Evolutionary conservation across 2,113 vertebrate species (phyloP).

Genomic region (Nansenia antarctica): DNA sequence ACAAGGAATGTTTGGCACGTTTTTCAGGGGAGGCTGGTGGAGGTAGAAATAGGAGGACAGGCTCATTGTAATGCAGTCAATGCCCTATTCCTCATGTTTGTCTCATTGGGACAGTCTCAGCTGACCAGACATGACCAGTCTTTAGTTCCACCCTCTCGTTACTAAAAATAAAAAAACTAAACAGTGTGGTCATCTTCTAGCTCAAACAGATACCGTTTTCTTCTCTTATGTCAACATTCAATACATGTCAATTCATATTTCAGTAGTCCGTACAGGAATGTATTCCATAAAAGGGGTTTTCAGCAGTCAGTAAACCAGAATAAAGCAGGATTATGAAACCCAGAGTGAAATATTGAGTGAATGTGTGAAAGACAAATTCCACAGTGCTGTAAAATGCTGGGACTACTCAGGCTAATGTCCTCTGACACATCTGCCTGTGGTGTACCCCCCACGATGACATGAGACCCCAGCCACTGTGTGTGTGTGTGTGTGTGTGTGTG

Average conservation of each 20-base stretch:
- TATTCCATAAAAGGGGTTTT: conserved; percentile 24
- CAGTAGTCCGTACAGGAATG: conserved; percentile 26
- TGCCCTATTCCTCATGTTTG: not conserved
- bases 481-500: no score
- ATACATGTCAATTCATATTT: conserved; percentile 27
- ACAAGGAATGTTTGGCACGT: not conserved
- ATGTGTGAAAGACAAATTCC: conserved; percentile 51
- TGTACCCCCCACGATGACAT: conserved; percentile 3
- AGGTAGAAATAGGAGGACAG: not conserved
- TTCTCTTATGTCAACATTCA: not conserved
- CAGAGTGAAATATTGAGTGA: conserved; percentile 37
- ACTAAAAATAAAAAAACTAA: no score
- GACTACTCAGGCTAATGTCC: conserved; percentile 56
- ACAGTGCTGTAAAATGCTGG: conserved; percentile 10
- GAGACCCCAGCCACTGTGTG: not conserved
- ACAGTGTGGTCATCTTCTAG: conserved; percentile 22
- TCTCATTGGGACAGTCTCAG: not conserved
- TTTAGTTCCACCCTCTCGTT: no score
- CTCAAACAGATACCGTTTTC: conserved; percentile 19
- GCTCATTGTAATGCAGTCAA: no score
- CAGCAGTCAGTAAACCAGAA: conserved; percentile 28
- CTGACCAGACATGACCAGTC: no score
- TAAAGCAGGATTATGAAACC: conserved; percentile 39
- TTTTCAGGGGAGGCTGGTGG: no score
- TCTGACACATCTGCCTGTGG: conserved; percentile 42